Conservation (phyloP, 2,113 vertebrate genomes). For the Pseudois nayaur region DNA sequence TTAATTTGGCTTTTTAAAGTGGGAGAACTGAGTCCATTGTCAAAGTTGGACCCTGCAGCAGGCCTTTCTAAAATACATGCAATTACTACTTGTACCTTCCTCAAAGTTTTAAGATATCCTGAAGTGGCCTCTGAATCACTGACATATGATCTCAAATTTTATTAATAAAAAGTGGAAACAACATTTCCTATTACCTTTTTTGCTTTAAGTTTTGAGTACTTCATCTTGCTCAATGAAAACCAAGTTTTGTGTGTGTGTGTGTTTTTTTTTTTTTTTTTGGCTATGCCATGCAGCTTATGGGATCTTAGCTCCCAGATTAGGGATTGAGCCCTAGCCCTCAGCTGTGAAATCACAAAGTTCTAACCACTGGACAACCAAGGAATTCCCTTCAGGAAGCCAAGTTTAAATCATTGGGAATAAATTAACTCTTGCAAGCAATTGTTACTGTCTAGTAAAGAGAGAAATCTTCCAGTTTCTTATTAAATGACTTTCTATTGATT, state of each 20-base stretch:
- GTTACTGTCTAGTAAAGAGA: not conserved
- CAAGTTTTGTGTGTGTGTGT: not conserved
- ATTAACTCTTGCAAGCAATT: not conserved
- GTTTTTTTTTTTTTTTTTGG: not conserved
- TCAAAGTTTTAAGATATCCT: not conserved
- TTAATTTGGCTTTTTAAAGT: not conserved
- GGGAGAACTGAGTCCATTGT: not conserved
- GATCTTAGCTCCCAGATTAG: not conserved
- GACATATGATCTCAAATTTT: not conserved
- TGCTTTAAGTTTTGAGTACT: not conserved
- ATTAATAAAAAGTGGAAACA: not conserved
- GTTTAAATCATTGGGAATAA: not conserved
- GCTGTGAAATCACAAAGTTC: not conserved
- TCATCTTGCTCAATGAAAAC: not conserved
- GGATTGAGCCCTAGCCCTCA: not conserved
- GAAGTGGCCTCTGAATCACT: not conserved
- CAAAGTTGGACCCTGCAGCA: not conserved
- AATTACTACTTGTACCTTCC: fast-evolving
- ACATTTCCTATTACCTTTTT: not conserved
- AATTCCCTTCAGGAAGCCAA: not conserved
- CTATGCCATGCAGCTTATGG: not conserved
- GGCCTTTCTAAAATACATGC: fast-evolving
- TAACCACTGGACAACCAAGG: not conserved
- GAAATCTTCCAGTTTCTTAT: not conserved
- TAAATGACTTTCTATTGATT: not conserved